Evolutionary conservation across 2,888 invertebrate species (phyloP), one percentile per base, ranked within the genome.

Genomic region (Holacanthella duospinosa): DNA sequence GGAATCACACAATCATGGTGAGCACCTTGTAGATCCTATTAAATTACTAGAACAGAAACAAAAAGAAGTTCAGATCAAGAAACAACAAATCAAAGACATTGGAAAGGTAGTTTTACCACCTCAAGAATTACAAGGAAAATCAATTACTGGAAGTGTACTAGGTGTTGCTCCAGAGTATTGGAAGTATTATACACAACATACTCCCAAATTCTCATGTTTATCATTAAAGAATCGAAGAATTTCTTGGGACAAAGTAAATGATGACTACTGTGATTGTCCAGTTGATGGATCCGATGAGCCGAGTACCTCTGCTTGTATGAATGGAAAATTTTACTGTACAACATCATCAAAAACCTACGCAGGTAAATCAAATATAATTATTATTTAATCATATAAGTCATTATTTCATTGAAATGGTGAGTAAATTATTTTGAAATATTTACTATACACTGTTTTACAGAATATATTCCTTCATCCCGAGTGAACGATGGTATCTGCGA

Each of bases 201-300:
- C 55, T 28, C 55, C 57, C 9, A 55, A 60, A 21, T 72, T 72
- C 43, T 64, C 61, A 54, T 82, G 82, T 61, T 74, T 81, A 59
- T 74, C 75, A 60, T 74, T 74, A 60, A 77, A 78, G 16, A 78
- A 76, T 64, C 75, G 77, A 62, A 77, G 79, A 67, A 82, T 86
- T 59, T 76, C 80, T 1, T 90, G 85, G 76, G 78, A 79, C 43
- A 82, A 84, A 72, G 85, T 92, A 1, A 95, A 94, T 78, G 94
- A 95, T 75, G 91, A 95, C 79, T 95, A 87, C 77, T 95, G 94
- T 80, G 94, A 95, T 78, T 95, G 95, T 73, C 65, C 69, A 9
- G 64, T 70, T 3, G 80, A 80, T 68, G 77, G 76, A 2, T 75
- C 75, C 48, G 80, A 80, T 75, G 80, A 80, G 69, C 80, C 80